These are phyloP conservation scores for Galerucella pusilla DNA, from an alignment of 2,888 invertebrate species.

Conservation along the genomic window DNA sequence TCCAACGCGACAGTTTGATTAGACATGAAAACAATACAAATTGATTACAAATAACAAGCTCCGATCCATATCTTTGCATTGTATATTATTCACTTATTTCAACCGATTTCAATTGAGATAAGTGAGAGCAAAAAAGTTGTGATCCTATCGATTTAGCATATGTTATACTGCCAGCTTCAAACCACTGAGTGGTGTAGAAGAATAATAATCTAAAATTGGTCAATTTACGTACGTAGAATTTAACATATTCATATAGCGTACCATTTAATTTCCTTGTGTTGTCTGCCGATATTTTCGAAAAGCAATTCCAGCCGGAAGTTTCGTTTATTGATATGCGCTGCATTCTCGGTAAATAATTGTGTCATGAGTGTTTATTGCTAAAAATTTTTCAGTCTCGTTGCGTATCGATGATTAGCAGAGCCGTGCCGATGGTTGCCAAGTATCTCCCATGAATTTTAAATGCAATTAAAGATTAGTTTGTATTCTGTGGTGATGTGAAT, in stretches of 20 bases:
- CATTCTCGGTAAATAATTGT: constrained; percentile 55
- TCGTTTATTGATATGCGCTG: constrained; percentile 49
- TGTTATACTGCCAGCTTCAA: no score
- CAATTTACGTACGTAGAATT: not conserved
- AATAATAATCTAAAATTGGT: not conserved
- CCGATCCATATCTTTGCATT: no score
- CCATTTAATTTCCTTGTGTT: constrained; percentile 40
- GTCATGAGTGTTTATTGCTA: constrained; percentile 55
- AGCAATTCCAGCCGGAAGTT: constrained; percentile 48
- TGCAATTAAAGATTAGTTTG: constrained; percentile 54
- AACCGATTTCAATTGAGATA: no score
- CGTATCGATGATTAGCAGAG: constrained; percentile 57
- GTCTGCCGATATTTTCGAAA: constrained; percentile 42
- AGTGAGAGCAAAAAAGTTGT: no score
- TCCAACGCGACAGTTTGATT: no score
- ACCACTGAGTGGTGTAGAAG: no score
- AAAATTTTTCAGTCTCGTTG: constrained; percentile 55
- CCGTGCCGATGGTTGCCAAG: constrained; percentile 52
- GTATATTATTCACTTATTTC: no score
- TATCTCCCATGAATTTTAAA: constrained; percentile 53
- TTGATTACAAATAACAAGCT: no score
- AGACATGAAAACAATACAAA: no score
- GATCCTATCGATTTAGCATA: no score
- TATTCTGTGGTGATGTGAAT: constrained; percentile 52
- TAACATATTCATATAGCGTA: constrained; percentile 40